These are phyloP conservation scores for Drosophila nigrodunni DNA, from an alignment of 1,140 invertebrate genomes.

Conservation along the genomic window DNA sequence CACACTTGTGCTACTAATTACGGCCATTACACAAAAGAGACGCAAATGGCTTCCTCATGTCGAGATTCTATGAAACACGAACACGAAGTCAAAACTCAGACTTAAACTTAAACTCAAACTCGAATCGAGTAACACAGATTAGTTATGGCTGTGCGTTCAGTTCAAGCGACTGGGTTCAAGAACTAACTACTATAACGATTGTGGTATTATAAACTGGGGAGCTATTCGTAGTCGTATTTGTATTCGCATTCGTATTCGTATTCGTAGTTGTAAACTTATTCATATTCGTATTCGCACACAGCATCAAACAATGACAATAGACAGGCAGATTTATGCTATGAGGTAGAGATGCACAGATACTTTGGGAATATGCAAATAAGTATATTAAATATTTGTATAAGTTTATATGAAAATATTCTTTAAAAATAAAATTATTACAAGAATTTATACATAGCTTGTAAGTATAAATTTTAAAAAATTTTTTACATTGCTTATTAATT, in stretches of 20 bases:
- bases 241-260: too few relatives aligned
- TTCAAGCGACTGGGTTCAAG: constrained; percentile 48
- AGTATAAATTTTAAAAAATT: too few relatives aligned
- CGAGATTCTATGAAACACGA: constrained; percentile 40
- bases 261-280: too few relatives aligned
- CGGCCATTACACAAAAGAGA: constrained; percentile 50
- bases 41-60: constrained; percentile 56
- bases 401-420: too few relatives aligned
- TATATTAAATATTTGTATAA: too few relatives aligned
- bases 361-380: not conserved
- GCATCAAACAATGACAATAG: constrained; percentile 26
- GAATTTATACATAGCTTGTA: too few relatives aligned
- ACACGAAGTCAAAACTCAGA: not conserved
- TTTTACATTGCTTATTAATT: too few relatives aligned
- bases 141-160: constrained; percentile 38
- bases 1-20: constrained; percentile 53
- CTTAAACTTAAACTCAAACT: constrained; percentile 9
- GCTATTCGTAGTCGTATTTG: too few relatives aligned
- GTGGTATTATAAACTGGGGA: constrained; percentile 14
- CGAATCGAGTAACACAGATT: constrained; percentile 42
- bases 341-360: not conserved
- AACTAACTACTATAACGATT: constrained; percentile 36
- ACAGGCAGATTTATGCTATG: not conserved
- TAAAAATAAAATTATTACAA: too few relatives aligned
- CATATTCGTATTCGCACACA: not conserved